Evolutionary conservation across 2,113 vertebrate genomes (phyloP).

Genomic region (Calyptommatus sinebrachiatus): DNA sequence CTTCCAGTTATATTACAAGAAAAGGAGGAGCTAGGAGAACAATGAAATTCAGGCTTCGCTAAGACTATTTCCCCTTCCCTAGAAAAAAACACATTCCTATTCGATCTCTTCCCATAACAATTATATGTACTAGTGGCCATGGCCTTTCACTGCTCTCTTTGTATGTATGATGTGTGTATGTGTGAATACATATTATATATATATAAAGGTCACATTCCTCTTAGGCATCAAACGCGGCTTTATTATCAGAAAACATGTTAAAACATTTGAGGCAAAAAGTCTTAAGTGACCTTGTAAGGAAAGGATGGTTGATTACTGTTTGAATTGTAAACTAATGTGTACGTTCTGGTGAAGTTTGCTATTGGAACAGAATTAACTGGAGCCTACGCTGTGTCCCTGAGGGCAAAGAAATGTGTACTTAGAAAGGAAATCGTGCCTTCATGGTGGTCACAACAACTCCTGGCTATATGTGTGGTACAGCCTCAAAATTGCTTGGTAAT

Average conservation of each 20-base stretch:
- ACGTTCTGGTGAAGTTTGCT: constrained; percentile 36
- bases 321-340: constrained; percentile 38
- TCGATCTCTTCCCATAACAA: not conserved
- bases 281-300: constrained; percentile 23
- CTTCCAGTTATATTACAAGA: not conserved
- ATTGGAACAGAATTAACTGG: constrained; percentile 56
- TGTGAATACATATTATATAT: too few species aligned
- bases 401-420: constrained; percentile 43
- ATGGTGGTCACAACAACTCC: constrained; percentile 31
- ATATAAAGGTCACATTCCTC: too few species aligned
- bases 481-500: constrained; percentile 37
- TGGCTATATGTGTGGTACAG: constrained; percentile 40
- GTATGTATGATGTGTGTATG: too few species aligned
- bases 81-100: not conserved
- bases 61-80: not conserved
- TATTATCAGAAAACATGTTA: not conserved
- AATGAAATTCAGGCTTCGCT: not conserved
- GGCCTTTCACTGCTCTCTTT: too few species aligned
- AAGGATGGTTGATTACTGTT: constrained; percentile 35
- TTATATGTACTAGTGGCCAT: not conserved
- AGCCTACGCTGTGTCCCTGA: constrained; percentile 42
- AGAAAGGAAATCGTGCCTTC: constrained; percentile 58
- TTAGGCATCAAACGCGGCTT: constrained; percentile 16
- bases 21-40: not conserved
- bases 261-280: constrained; percentile 21